Evolutionary conservation across 30 jellyfish, hydroid and myxozoan genomes (phyloP).

Genomic region (Morbakka virulenta): DNA sequence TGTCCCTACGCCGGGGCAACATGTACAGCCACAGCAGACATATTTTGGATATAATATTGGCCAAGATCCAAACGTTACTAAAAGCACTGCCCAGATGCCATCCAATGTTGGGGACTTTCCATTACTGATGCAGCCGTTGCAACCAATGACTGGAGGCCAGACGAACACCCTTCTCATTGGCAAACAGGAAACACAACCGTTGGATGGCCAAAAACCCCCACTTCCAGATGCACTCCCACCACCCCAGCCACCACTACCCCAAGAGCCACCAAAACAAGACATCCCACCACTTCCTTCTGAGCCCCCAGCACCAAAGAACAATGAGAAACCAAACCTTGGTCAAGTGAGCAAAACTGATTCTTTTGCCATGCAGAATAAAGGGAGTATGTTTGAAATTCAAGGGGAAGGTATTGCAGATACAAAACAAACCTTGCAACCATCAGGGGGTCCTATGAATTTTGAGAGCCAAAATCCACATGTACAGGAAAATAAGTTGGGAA

Average conservation of each 20-base stretch:
- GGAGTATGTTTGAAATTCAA: background rate
- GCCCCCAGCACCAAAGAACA: background rate
- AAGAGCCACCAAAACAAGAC: conserved; percentile 18
- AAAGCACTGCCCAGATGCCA: background rate
- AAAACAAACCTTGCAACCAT: background rate
- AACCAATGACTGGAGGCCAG: background rate
- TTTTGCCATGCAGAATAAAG: background rate
- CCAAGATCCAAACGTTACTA: background rate
- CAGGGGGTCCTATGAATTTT: too few relatives aligned
- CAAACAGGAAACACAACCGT: too few relatives aligned
- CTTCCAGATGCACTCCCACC: background rate
- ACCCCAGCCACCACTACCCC: background rate
- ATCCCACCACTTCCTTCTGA: conserved; percentile 21
- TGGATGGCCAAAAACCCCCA: background rate
- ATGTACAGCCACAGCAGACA: background rate
- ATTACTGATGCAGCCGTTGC: background rate
- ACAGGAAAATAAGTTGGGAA: too few relatives aligned
- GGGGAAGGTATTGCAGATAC: background rate
- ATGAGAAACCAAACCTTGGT: background rate
- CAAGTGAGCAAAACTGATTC: background rate
- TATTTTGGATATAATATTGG: background rate
- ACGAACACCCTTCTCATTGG: too few relatives aligned
- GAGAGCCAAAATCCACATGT: too few relatives aligned
- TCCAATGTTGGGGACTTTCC: background rate
- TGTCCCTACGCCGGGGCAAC: too few relatives aligned